Evolutionary conservation across 2,888 invertebrate species (phyloP).

Genomic region (Ptychoptera albimana): DNA sequence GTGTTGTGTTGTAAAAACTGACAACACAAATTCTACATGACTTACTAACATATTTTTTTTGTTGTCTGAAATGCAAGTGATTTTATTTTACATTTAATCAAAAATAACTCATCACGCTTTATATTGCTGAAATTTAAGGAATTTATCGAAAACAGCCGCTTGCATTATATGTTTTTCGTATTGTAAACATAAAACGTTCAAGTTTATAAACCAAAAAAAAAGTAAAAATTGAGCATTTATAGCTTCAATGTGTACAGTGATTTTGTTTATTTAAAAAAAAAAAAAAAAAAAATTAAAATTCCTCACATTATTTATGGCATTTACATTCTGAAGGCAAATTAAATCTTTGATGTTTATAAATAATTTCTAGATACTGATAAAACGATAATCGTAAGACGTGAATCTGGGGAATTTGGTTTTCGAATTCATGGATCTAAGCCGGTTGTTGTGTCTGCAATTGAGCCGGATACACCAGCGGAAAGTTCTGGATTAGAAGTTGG

Average conservation of each 20-base stretch:
- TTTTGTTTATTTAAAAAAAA: too few species aligned
- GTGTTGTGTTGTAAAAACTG: constrained; percentile 21
- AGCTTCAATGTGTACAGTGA: too few species aligned
- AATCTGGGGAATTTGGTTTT: constrained; percentile 84
- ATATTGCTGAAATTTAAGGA: too few species aligned
- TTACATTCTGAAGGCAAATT: neutral
- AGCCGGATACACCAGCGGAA: constrained; percentile 87
- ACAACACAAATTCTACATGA: neutral
- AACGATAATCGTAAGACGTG: constrained; percentile 64
- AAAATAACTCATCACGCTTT: too few species aligned
- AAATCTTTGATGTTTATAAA: neutral
- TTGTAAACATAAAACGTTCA: too few species aligned
- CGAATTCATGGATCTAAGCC: constrained; percentile 90
- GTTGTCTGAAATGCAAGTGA: too few species aligned
- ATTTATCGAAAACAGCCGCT: too few species aligned
- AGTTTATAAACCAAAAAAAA: too few species aligned
- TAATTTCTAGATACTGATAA: constrained; percentile 63
- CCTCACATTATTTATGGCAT: neutral
- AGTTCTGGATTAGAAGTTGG: constrained; percentile 84
- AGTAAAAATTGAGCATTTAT: too few species aligned
- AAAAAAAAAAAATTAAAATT: too few species aligned
- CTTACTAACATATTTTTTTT: neutral
- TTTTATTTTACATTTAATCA: too few species aligned
- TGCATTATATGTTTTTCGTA: too few species aligned
- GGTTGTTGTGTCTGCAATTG: constrained; percentile 91